Percentiles rank a stretch among this genome's conserved stretches.
phyloP scores from a whole-genome alignment of 2,888 invertebrate genomes.

The Andrena bicolor region DNA sequence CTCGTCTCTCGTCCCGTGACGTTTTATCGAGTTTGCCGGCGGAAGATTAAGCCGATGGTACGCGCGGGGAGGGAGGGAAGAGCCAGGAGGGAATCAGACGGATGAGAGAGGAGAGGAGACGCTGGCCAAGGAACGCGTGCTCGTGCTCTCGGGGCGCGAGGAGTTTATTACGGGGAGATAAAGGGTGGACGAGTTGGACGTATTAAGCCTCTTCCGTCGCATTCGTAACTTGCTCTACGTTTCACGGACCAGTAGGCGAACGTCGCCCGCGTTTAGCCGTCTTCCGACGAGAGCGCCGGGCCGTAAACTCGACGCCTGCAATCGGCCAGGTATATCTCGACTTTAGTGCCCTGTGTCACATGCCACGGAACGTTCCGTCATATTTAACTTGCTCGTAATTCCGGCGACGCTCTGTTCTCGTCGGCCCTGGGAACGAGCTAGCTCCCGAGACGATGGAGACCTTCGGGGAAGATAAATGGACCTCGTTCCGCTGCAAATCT shows the following conservation, averaged over 20 bases:
- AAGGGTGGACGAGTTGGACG: conserved; percentile 57
- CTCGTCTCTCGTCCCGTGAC: conserved; percentile 45
- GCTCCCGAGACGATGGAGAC: not conserved
- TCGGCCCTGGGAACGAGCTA: conserved; percentile 5
- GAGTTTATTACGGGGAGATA: conserved; percentile 68
- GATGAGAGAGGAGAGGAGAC: not conserved
- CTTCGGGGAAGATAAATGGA: conserved; percentile 33
- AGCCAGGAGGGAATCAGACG: not conserved
- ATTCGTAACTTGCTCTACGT: conserved; percentile 70
- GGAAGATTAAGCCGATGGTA: conserved; percentile 63
- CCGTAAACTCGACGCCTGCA: conserved; percentile 70
- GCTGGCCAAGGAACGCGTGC: not conserved
- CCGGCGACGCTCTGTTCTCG: conserved; percentile 8
- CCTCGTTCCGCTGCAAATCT: conserved; percentile 10
- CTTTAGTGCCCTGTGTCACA: conserved; percentile 33
- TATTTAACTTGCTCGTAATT: conserved; percentile 26
- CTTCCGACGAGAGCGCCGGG: not conserved
- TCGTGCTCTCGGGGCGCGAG: conserved; percentile 7
- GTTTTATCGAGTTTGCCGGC: conserved; percentile 60
- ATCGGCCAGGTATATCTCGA: conserved; percentile 52
- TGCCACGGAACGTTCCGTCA: conserved; percentile 10
- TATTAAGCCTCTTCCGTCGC: conserved; percentile 62
- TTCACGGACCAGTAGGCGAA: conserved; percentile 34
- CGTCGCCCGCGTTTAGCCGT: not conserved
- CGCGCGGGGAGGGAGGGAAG: not conserved